A percentile compares a stretch with the other conserved stretches of the same genome.
These are phyloP conservation scores for Actinopyga echinites DNA, from an alignment of 53 echinoderm and acorn worm genomes.

Conservation along the genomic window DNA sequence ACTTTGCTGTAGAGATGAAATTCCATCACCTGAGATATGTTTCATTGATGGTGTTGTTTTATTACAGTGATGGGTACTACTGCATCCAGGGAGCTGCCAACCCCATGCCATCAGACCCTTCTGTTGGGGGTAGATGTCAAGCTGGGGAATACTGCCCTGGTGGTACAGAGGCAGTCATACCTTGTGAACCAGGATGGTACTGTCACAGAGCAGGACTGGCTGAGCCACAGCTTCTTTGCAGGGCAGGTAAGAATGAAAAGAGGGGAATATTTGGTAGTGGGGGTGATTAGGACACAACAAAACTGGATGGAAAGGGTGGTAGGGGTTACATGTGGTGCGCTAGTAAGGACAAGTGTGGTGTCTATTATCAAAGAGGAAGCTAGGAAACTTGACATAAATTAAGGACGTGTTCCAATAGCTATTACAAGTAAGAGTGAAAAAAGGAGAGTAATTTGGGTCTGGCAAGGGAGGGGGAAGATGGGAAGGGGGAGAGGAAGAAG, in stretches of 20 bases:
- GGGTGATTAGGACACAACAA: too few species aligned
- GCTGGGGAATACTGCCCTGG: slow-evolving; percentile 87
- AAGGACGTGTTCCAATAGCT: background rate
- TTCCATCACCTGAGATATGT: too few species aligned
- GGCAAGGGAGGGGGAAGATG: too few species aligned
- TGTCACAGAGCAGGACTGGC: slow-evolving; percentile 86
- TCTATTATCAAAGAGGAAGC: too few species aligned
- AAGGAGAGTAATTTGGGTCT: too few species aligned
- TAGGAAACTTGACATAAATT: background rate
- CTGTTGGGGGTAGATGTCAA: slow-evolving; percentile 82
- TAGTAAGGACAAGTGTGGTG: too few species aligned
- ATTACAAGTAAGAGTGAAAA: too few species aligned
- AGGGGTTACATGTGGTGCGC: too few species aligned
- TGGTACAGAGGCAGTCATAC: slow-evolving; percentile 66
- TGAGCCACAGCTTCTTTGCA: slow-evolving; percentile 64
- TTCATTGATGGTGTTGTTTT: background rate
- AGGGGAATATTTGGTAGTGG: too few species aligned
- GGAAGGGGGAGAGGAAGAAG: too few species aligned
- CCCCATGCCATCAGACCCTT: slow-evolving; percentile 80
- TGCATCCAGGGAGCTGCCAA: slow-evolving; percentile 79
- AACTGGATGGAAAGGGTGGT: too few species aligned
- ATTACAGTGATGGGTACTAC: slow-evolving; percentile 89
- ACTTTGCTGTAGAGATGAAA: too few species aligned
- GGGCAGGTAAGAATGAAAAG: slow-evolving; percentile 62
- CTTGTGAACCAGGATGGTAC: slow-evolving; percentile 93